Evolutionary conservation across 1,140 invertebrate species (phyloP).

Genomic region (Lerema accius): DNA sequence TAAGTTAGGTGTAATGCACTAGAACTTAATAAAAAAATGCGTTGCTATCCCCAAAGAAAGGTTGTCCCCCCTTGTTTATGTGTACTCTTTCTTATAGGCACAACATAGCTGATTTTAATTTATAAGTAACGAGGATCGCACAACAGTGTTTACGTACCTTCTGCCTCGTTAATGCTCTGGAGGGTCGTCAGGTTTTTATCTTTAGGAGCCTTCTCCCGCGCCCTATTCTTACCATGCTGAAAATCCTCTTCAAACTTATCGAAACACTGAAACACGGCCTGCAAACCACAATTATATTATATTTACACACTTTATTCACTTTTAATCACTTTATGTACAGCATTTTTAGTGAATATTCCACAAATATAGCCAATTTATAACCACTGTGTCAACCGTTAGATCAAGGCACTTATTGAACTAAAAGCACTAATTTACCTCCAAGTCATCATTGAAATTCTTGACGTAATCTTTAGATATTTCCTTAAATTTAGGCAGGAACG

Average conservation of each 20-base stretch:
- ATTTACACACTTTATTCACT: constrained; percentile 34
- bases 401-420: no score
- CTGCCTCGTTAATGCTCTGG: constrained; percentile 68
- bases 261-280: constrained; percentile 58
- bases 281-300: constrained; percentile 44
- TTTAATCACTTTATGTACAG: no score
- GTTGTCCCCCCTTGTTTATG: no score
- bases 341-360: no score
- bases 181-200: constrained; percentile 62
- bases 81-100: no score
- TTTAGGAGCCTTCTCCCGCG: constrained; percentile 55
- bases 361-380: no score
- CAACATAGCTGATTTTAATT: no score
- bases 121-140: no score
- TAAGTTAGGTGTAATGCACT: no score
- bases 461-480: constrained; percentile 57
- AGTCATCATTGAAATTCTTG: constrained; percentile 61
- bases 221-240: constrained; percentile 48
- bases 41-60: no score
- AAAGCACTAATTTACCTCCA: constrained; percentile 57
- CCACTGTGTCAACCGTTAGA: constrained; percentile 4
- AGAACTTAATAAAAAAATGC: no score
- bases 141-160: constrained; percentile 47
- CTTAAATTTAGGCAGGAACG: constrained; percentile 64
- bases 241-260: constrained; percentile 69